phyloP scores from a whole-genome alignment of 2,797 vertebrate genomes.

The Bovichtus diacanthus region DNA sequence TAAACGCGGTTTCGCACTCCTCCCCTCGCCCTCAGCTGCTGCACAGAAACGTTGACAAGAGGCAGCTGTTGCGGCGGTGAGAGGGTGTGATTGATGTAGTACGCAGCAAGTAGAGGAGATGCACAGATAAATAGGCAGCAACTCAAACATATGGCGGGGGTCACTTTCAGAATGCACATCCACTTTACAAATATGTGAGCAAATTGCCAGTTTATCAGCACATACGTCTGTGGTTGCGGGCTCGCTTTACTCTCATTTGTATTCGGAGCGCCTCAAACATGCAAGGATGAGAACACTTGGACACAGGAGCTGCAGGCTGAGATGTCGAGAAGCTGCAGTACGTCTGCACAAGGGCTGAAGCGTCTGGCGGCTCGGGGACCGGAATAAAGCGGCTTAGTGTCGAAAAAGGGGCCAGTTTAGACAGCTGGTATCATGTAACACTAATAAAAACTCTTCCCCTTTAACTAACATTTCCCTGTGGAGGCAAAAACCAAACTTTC shows the following conservation, averaged over 20 bases:
- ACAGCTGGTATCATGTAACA: slow-evolving; percentile 64
- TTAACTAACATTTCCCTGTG: slow-evolving; percentile 35
- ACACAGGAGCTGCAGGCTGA: slow-evolving; percentile 19
- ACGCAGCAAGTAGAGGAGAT: slow-evolving; percentile 50
- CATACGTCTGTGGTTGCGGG: slow-evolving; percentile 35
- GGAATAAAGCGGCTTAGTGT: slow-evolving; percentile 31
- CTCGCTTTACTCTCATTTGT: slow-evolving; percentile 47
- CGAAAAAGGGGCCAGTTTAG: slow-evolving; percentile 42
- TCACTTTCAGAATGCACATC: slow-evolving; percentile 33
- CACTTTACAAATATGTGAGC: slow-evolving; percentile 29
- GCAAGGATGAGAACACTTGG: slow-evolving; percentile 41
- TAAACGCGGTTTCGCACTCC: slow-evolving; percentile 62
- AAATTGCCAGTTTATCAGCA: slow-evolving; percentile 43
- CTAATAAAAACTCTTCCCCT: slow-evolving; percentile 64
- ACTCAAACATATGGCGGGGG: slow-evolving; percentile 28
- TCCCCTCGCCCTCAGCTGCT: slow-evolving; percentile 73
- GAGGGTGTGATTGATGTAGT: slow-evolving; percentile 63
- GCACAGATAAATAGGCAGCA: slow-evolving; percentile 47
- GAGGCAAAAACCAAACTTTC: slow-evolving; percentile 38
- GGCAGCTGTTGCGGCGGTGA: slow-evolving; percentile 76
- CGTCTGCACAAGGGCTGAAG: slow-evolving; percentile 9
- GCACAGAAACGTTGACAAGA: slow-evolving; percentile 69
- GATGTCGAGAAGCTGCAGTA: slow-evolving; percentile 26
- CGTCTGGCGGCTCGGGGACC: slow-evolving; percentile 24
- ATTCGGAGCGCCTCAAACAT: slow-evolving; percentile 19